phyloP scores from a whole-genome alignment of 2,797 vertebrate genomes.

The Triplophysa yarkandensis region DNA sequence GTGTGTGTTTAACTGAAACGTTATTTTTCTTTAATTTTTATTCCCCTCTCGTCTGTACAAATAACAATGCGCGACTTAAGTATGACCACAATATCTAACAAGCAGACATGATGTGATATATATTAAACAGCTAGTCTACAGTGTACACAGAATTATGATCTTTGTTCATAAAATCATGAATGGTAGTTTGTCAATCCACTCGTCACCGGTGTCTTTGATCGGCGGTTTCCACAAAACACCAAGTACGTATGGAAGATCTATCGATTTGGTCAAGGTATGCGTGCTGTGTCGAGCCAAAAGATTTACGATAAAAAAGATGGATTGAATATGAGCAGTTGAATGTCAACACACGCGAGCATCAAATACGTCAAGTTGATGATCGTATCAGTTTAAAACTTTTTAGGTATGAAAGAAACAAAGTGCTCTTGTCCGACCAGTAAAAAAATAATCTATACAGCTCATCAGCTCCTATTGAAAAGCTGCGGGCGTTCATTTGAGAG shows the following conservation, averaged over 20 bases:
- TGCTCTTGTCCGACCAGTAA: conserved; percentile 81
- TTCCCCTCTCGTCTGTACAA: conserved; percentile 51
- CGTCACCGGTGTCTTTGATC: conserved; percentile 62
- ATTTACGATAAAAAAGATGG: conserved; percentile 66
- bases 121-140: conserved; percentile 57
- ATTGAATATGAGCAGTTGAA: conserved; percentile 70
- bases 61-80: conserved; percentile 53
- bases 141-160: conserved; percentile 63
- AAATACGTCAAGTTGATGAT: conserved; percentile 71
- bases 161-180: conserved; percentile 57
- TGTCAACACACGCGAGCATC: conserved; percentile 72
- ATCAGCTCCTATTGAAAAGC: conserved; percentile 64
- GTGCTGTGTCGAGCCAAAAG: conserved; percentile 77
- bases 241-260: conserved; percentile 76
- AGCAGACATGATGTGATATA: conserved; percentile 59
- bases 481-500: conserved; percentile 66
- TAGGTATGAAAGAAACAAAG: conserved; percentile 79
- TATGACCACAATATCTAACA: conserved; percentile 63
- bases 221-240: conserved; percentile 72
- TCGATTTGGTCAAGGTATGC: conserved; percentile 74
- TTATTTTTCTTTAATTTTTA: conserved; percentile 25
- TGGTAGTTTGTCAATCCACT: conserved; percentile 32
- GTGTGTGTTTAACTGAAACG: conserved; percentile 29
- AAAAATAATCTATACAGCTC: conserved; percentile 83
- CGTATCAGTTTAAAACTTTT: conserved; percentile 63